These are phyloP conservation scores for Patella caerulea DNA, from an alignment of 2,888 invertebrate species.

Conservation along the genomic window DNA sequence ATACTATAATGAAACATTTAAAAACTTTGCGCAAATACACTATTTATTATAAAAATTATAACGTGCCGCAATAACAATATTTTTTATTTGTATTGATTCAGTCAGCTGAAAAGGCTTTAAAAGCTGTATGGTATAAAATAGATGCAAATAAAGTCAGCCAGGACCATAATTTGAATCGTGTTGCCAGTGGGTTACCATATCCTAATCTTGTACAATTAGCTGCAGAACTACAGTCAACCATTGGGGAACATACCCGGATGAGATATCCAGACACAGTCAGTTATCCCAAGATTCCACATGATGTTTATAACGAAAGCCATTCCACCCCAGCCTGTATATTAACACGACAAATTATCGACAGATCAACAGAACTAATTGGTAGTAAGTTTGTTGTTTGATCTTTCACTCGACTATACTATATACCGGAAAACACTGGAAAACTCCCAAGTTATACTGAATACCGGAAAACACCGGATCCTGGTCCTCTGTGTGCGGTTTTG, in stretches of 20 bases:
- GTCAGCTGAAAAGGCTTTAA: conserved; percentile 44
- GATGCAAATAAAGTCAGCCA: conserved; percentile 18
- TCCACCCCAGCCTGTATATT: conserved; percentile 3
- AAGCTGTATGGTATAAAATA: conserved; percentile 28
- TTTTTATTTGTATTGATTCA: conserved; percentile 13
- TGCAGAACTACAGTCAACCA: background rate
- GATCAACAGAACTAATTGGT: too few relatives aligned
- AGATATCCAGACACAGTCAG: conserved; percentile 17
- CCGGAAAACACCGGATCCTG: too few relatives aligned
- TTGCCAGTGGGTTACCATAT: conserved; percentile 8
- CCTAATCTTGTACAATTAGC: background rate
- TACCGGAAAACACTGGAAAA: too few relatives aligned
- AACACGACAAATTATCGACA: background rate
- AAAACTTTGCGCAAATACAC: too few relatives aligned
- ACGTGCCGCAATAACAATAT: too few relatives aligned
- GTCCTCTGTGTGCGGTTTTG: too few relatives aligned
- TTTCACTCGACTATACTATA: too few relatives aligned
- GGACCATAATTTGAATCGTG: conserved; percentile 11
- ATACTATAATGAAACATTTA: too few relatives aligned
- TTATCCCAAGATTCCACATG: conserved; percentile 19
- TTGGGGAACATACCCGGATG: conserved; percentile 19
- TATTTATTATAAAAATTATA: too few relatives aligned
- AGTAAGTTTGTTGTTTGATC: too few relatives aligned
- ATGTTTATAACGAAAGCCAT: conserved; percentile 1
- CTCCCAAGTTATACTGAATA: too few relatives aligned